phyloP scores from a whole-genome alignment of 1,140 invertebrate species.

The Cydia splendana region DNA sequence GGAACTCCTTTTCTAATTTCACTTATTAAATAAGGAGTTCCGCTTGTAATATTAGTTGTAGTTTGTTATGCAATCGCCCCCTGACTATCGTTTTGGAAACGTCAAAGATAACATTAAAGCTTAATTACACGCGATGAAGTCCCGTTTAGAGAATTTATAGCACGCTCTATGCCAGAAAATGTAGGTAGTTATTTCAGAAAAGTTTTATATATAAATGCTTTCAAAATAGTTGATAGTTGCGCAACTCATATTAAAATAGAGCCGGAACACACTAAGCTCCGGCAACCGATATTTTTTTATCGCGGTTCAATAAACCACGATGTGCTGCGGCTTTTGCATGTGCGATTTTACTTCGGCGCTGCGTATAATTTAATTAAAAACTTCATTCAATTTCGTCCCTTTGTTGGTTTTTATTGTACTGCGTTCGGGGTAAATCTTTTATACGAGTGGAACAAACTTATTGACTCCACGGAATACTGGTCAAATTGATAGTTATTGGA shows the following conservation, averaged over 20 bases:
- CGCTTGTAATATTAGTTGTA: no score
- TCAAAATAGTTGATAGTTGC: not conserved
- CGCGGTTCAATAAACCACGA: conserved; percentile 1
- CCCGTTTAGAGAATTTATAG: no score
- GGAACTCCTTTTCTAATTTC: no score
- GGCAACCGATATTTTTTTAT: not conserved
- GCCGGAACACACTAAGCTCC: not conserved
- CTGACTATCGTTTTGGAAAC: no score
- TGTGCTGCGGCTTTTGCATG: not conserved
- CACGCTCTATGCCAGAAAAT: no score
- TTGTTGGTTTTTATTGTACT: conserved; percentile 1
- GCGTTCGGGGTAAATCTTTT: not conserved
- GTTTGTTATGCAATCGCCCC: no score
- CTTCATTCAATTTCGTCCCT: not conserved
- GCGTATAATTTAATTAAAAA: conserved; percentile 15
- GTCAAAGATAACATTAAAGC: no score
- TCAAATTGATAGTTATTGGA: no score
- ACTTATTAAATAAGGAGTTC: no score
- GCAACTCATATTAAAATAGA: conserved; percentile 1
- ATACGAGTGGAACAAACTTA: not conserved
- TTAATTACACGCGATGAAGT: no score
- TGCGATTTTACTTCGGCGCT: not conserved
- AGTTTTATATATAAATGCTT: no score
- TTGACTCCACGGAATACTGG: not conserved
- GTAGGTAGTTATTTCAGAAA: no score